phyloP scores from a whole-genome alignment of 2,888 invertebrate genomes.

The Syrista parreyssii region DNA sequence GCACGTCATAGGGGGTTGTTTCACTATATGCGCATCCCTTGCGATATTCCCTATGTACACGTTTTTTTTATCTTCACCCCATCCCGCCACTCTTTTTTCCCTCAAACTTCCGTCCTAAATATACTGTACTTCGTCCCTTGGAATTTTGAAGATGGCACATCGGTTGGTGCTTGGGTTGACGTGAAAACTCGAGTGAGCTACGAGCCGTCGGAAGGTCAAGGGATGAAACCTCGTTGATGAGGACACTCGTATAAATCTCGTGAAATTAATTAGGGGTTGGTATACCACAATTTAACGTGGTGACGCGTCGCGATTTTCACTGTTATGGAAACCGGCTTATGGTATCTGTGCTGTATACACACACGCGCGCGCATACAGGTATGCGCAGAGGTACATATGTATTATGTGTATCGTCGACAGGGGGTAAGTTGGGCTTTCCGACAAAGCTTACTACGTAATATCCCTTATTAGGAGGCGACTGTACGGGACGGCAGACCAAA shows the following conservation, averaged over 20 bases:
- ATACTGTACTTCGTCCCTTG: background rate
- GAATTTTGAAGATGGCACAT: background rate
- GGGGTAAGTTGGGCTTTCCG: background rate
- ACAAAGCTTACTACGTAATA: constrained; percentile 32
- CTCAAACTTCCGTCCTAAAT: constrained; percentile 9
- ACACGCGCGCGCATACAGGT: background rate
- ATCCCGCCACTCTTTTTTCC: background rate
- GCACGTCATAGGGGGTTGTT: constrained; percentile 2
- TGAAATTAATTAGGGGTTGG: constrained; percentile 15
- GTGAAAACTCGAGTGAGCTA: background rate
- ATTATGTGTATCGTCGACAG: background rate
- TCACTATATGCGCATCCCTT: background rate
- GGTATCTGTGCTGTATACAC: background rate
- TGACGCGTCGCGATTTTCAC: background rate
- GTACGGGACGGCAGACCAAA: constrained; percentile 23
- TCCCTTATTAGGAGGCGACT: constrained; percentile 36
- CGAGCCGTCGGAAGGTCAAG: background rate
- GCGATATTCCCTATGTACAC: constrained; percentile 13
- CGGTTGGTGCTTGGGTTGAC: background rate
- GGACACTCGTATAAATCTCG: constrained; percentile 6
- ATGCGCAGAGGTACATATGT: background rate
- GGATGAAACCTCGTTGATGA: background rate
- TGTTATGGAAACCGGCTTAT: background rate
- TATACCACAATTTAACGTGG: background rate
- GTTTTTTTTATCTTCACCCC: constrained; percentile 14